phyloP scores from a whole-genome alignment of 2,113 vertebrate species.

The Etheostoma spectabile region DNA sequence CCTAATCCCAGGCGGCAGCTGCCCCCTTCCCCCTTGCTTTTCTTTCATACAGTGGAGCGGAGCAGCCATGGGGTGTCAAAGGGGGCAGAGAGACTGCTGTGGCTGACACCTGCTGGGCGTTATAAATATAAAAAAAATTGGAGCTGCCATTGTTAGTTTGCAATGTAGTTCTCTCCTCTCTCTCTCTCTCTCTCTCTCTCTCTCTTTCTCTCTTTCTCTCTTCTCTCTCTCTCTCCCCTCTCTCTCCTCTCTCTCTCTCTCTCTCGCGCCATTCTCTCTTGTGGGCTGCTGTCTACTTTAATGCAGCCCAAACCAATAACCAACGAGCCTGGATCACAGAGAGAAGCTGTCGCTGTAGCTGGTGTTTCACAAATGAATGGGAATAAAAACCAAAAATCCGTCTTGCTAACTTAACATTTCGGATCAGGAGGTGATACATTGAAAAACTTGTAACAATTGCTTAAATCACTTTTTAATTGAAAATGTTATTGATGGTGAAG shows the following conservation, averaged over 20 bases:
- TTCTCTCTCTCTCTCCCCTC: constrained; percentile 67
- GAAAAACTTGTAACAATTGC: not conserved
- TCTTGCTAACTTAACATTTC: not conserved
- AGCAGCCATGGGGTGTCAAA: constrained; percentile 91
- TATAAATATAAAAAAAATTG: constrained; percentile 92
- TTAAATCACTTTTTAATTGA: not conserved
- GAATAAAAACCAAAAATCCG: constrained; percentile 8
- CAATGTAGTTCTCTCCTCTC: constrained; percentile 79
- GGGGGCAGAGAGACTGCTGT: constrained; percentile 89
- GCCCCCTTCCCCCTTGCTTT: constrained; percentile 73
- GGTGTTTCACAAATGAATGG: constrained; percentile 31
- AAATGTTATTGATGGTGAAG: not conserved
- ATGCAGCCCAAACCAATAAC: constrained; percentile 72
- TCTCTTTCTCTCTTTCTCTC: constrained; percentile 27
- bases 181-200: constrained; percentile 60
- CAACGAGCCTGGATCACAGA: constrained; percentile 40
- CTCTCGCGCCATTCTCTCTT: constrained; percentile 37
- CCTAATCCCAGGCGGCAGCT: constrained; percentile 94
- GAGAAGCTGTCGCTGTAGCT: constrained; percentile 48
- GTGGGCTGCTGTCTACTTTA: constrained; percentile 70
- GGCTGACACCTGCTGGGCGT: constrained; percentile 93
- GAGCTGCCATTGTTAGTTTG: constrained; percentile 87
- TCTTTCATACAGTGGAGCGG: constrained; percentile 84
- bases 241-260: constrained; percentile 34
- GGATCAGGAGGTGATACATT: not conserved